Conservation (phyloP, 2,797 vertebrate genomes). For the Hipposideros larvatus region DNA sequence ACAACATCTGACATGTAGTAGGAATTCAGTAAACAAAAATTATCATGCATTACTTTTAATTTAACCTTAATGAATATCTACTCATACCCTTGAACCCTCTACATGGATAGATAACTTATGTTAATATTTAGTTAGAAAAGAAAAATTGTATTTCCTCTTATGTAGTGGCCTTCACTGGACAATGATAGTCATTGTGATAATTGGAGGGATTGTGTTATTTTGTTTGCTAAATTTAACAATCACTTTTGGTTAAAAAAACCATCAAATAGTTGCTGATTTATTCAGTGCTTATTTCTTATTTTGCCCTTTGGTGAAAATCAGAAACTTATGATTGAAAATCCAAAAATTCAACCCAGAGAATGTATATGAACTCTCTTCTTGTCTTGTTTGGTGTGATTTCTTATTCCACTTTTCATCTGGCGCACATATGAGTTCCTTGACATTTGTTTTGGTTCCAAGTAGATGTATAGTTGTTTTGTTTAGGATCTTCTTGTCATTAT, state of each 20-base stretch:
- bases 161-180: neutral
- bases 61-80: neutral
- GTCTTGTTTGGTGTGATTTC: neutral
- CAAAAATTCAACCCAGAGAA: neutral
- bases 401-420: neutral
- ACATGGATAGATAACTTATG: neutral
- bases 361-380: neutral
- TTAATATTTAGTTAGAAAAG: neutral
- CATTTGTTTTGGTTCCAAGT: constrained; percentile 44
- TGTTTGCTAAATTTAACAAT: neutral
- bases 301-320: neutral
- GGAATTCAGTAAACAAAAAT: neutral
- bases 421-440: constrained; percentile 34
- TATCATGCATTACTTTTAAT: too few species aligned
- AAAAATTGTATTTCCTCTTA: neutral
- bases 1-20: neutral
- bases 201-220: neutral
- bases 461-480: constrained; percentile 27
- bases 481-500: constrained; percentile 9
- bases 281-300: neutral
- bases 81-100: neutral
- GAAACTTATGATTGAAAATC: constrained; percentile 6
- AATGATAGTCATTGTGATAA: neutral
- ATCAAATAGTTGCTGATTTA: neutral
- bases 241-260: neutral